Conservation (phyloP, 1,140 invertebrate genomes). For the Drepana arcuata region DNA sequence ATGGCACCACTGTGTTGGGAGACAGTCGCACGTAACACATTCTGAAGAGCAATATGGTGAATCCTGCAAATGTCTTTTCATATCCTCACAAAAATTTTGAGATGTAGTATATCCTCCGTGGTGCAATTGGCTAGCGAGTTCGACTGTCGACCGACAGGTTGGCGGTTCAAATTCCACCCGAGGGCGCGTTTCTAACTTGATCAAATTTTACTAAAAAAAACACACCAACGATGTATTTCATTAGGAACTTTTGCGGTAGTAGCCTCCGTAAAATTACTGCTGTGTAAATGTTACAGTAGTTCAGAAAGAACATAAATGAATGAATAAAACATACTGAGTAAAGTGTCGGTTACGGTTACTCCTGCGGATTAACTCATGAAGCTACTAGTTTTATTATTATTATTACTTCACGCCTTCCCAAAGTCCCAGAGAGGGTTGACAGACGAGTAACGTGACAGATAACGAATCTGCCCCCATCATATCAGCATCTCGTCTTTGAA, state of each 20-base stretch:
- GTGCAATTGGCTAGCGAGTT: slow-evolving; percentile 88
- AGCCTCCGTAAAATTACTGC: background rate
- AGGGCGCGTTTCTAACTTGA: slow-evolving; percentile 75
- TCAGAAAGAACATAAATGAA: too few relatives aligned
- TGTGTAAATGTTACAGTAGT: background rate
- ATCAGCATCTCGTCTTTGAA: too few relatives aligned
- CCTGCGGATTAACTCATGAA: too few relatives aligned
- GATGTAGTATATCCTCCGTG: slow-evolving; percentile 75
- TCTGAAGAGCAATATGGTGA: background rate
- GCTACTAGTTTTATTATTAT: too few relatives aligned
- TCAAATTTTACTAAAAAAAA: background rate
- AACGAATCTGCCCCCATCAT: too few relatives aligned
- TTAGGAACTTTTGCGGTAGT: background rate
- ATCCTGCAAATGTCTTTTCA: background rate
- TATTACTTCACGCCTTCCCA: too few relatives aligned
- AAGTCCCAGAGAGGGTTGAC: too few relatives aligned
- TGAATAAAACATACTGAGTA: background rate
- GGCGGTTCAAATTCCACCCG: slow-evolving; percentile 89
- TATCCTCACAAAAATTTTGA: background rate
- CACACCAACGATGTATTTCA: background rate
- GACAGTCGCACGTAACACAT: too few relatives aligned
- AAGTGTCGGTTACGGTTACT: background rate
- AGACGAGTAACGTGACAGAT: too few relatives aligned
- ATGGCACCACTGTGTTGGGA: background rate
- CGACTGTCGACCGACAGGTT: slow-evolving; percentile 93